Conservation (phyloP, 1,140 invertebrate species). For the Cyphomyrmex costatus region DNA sequence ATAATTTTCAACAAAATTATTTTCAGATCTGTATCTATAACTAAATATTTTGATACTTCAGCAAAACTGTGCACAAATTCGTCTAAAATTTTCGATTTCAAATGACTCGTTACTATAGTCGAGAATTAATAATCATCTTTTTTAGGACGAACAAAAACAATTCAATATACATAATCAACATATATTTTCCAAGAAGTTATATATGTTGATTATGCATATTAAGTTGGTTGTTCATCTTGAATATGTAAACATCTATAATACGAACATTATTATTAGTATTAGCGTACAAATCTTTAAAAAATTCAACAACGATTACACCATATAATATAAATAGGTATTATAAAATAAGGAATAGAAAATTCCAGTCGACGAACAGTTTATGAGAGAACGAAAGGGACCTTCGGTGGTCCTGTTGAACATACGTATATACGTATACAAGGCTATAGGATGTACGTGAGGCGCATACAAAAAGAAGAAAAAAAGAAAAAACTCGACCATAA, state of each 20-base stretch:
- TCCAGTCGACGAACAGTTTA: neutral
- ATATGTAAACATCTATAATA: neutral
- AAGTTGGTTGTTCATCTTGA: neutral
- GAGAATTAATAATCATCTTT: too few relatives aligned
- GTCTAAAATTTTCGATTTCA: too few relatives aligned
- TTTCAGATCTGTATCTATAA: too few relatives aligned
- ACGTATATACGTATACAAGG: neutral
- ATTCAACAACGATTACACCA: conserved; percentile 1
- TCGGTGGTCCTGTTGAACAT: neutral
- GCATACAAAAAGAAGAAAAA: neutral
- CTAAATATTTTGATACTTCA: too few relatives aligned
- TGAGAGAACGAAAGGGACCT: neutral
- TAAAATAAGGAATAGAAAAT: neutral
- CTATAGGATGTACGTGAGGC: neutral
- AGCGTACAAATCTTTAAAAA: neutral
- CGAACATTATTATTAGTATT: neutral
- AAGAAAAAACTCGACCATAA: neutral
- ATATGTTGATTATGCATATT: neutral
- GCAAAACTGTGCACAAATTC: too few relatives aligned
- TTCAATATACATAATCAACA: too few relatives aligned
- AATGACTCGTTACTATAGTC: too few relatives aligned
- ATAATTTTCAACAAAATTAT: too few relatives aligned
- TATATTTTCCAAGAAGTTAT: too few relatives aligned
- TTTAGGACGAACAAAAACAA: too few relatives aligned
- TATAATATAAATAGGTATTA: neutral